Evolutionary conservation across 2,888 invertebrate species (phyloP), one percentile per base, ranked within the genome.

Genomic region (Dryomyza anilis): DNA sequence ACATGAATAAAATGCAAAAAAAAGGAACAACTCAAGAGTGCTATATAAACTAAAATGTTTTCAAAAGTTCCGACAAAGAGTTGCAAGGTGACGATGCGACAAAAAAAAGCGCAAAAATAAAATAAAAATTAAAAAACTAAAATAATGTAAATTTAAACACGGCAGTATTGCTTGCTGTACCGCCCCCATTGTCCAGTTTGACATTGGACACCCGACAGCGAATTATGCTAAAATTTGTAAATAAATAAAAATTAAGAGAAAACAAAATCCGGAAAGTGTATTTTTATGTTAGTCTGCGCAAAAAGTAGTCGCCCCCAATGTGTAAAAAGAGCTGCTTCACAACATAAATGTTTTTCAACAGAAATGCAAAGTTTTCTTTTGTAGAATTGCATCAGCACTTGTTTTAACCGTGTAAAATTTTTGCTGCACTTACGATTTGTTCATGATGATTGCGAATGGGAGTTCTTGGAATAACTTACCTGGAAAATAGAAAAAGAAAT

Each of bases 221-320:
- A 59, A 46, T n/a, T 25, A 30, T 21, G 4, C 19, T 43, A 61
- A 45, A 36, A 53, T 29, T 39, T 25, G 6, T 16, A 8, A 30
- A 48, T 14, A 48, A 10, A 19, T 19, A 27, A 50, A 27, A 16
- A 8, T n/a, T 25, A 7, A 21, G 12, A 29, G 7, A 52, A 61
- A 30, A 46, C 16, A 30, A 48, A n/a, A n/a, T 25, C 27, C 21
- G 55, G 55, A 64, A 64, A 64, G 64, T 64, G 64, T 53, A 64
- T 64, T 64, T 64, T 53, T 53, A 60, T 64, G 64, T 64, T 59
- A 48, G 27, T 52, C 48, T n/a, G n/a, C 33, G 39, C 39, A 39
- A 27, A 39, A 52, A 61, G 59, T 60, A 45, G 50, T 25, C 27
- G 10, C 25, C 50, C 10, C 46, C 19, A 29, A 43, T 30, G 30